Evolutionary conservation across 2,888 invertebrate species (phyloP), one percentile per base, ranked within the genome.

Genomic region (Cryptophagus acutangulus): DNA sequence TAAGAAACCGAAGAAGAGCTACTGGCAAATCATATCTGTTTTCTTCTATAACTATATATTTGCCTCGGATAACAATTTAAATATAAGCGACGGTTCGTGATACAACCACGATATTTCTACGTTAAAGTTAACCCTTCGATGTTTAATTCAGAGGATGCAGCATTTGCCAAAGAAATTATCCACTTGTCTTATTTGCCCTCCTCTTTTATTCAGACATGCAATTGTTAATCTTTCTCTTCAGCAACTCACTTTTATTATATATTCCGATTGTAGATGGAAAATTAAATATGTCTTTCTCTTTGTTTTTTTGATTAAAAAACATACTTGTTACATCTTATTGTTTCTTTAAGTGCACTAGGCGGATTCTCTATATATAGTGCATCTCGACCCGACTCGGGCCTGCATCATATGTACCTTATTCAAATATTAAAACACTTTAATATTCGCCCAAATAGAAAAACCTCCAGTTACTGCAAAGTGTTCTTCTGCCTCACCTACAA

Each of bases 101-200:
- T n/a, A n/a, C n/a, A 53, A 49, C 52, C 56, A 60, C 59, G 58
- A 59, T 56, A 59, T 57, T 53, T 53, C 56, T 50, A 53, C 49
- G 52, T 45, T 50, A 52, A 54, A 49, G 40, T 41, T 41, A 41
- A 46, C 51, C 46, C 46, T 48, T 55, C 57, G 44, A 59, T 62
- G 57, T 59, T 59, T 61, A 62, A 62, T 63, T 63, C 61, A 63
- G 51, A 49, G 57, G 61, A 56, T 58, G 52, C 62, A 57, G 58
- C 63, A 62, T 63, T 63, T 63, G 60, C 62, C 57, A 59, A 63
- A 63, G 62, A 63, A 63, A 63, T 63, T 63, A 63, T 63, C 63
- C 58, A 63, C 63, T 63, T 61, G 63, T 60, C 59, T 61, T 63
- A 61, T 63, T 63, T 63, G 59, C 59, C 48, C 49, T 57, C 51